These are phyloP conservation scores for Sorex maritimensis DNA, from an alignment of 2,797 vertebrate species.

Conservation along the genomic window DNA sequence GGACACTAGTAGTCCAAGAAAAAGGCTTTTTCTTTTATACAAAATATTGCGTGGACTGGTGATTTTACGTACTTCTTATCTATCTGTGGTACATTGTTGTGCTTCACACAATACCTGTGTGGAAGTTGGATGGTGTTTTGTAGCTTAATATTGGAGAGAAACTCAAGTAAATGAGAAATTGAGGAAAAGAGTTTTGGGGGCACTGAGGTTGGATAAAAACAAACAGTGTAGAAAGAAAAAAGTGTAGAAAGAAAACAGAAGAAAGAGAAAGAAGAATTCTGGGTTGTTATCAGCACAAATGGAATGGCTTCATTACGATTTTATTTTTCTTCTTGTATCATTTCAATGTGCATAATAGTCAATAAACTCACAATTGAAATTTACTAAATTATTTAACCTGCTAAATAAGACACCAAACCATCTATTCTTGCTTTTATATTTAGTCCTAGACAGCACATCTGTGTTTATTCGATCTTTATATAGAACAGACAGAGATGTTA, in stretches of 20 bases:
- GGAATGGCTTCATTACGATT: neutral
- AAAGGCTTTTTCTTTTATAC: too few species aligned
- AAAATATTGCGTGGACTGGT: too few species aligned
- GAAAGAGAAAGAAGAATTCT: neutral
- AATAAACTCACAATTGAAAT: slow-evolving; percentile 17
- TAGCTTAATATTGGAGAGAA: neutral
- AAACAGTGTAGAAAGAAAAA: neutral
- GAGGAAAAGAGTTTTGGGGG: neutral
- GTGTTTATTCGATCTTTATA: neutral
- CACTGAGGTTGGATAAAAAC: neutral
- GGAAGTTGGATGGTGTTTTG: neutral
- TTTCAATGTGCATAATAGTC: neutral
- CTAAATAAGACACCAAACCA: neutral
- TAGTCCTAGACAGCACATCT: neutral
- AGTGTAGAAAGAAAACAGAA: too few species aligned
- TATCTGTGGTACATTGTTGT: too few species aligned
- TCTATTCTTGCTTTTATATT: neutral
- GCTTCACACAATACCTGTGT: too few species aligned
- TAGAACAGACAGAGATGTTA: neutral
- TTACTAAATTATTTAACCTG: slow-evolving; percentile 29
- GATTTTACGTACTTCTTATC: too few species aligned
- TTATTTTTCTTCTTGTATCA: slow-evolving; percentile 19
- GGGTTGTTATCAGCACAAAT: neutral
- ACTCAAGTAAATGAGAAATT: neutral
- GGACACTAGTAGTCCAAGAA: neutral